Base-by-base conservation (phyloP, 1,140 invertebrate species). In the Subanguina moxae region DNA sequence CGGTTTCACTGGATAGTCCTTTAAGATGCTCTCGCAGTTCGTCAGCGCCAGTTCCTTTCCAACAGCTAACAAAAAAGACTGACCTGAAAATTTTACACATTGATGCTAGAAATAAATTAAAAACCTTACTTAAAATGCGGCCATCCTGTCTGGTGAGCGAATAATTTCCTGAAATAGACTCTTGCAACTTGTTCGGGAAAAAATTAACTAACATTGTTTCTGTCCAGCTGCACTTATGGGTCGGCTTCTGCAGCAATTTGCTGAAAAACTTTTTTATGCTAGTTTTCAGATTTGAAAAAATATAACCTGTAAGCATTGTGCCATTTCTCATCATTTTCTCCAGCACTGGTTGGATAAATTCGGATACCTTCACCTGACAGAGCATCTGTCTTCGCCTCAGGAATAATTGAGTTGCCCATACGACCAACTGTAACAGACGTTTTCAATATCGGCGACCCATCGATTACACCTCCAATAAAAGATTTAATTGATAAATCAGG, bases 21-120 rank as follows among this genome's bases (percentile, higher is more conserved):
- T 67, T 30, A 21, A 80, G 63, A 78, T 80, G 70, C 5, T 38
- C 32, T 25, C 78, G 67, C 27, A 81, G 65, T 27, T 46, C 56
- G 48, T 81, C 82, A 42, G 83, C 67, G 38, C 79, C 79, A 23
- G 81, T 73, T 48, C 79, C 71, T 23, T 42, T 82, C 30, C 72
- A 32, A 19, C 75, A 65, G 30, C 78, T 81, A 17, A 72, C 79
- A 45, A 70, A 78, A 64, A 77, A 80, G 9, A 77, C 27, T n/a
- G 64, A 42, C 7, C 68, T 56, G 65, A 81, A 81, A 21, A 52
- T 52, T 5, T 38, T n/a, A n/a, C n/a, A 38, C 11, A 38, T 38
- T 38, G 32, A 38, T 38, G n/a, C n/a, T n/a, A n/a, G n/a, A n/a
- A n/a, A n/a, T n/a, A n/a, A n/a, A n/a, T 19, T 9, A 68, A 42